A percentile compares a stretch with the other conserved stretches of the same genome.
These are phyloP conservation scores for Cryptotis parvus DNA, from an alignment of 2,113 vertebrate species.

Conservation along the genomic window DNA sequence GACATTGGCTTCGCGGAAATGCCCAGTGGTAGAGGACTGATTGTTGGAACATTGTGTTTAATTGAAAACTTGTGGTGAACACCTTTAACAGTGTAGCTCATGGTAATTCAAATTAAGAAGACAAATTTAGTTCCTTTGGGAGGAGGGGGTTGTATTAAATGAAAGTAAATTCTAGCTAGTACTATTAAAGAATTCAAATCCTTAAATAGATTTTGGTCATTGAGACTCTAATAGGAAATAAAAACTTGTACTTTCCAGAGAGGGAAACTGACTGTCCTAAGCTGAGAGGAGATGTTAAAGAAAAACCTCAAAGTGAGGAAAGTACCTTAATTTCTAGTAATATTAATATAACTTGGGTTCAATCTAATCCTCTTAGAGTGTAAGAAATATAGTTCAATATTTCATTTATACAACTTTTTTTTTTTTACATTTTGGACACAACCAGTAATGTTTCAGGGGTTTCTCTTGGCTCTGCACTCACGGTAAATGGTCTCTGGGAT, in stretches of 20 bases:
- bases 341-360: not conserved
- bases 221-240: not conserved
- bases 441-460: too few species aligned
- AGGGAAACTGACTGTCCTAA: too few species aligned
- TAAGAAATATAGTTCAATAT: not conserved
- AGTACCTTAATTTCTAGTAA: not conserved
- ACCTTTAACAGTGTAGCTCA: too few species aligned
- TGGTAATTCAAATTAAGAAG: too few species aligned
- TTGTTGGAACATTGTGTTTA: too few species aligned
- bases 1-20: too few species aligned
- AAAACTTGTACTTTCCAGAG: not conserved
- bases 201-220: not conserved
- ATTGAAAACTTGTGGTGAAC: too few species aligned
- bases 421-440: too few species aligned
- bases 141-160: not conserved
- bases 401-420: not conserved
- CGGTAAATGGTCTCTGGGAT: too few species aligned
- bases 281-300: not conserved
- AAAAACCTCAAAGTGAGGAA: not conserved
- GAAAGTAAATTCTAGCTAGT: not conserved
- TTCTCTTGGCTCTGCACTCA: too few species aligned
- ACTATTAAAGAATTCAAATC: not conserved
- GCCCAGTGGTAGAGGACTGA: too few species aligned
- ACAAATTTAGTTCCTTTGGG: not conserved
- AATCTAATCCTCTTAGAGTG: not conserved